A percentile compares a stretch with the other conserved stretches of the same genome.
These are phyloP conservation scores for Oryzias javanicus DNA, from an alignment of 2,113 vertebrate species.

Conservation along the genomic window DNA sequence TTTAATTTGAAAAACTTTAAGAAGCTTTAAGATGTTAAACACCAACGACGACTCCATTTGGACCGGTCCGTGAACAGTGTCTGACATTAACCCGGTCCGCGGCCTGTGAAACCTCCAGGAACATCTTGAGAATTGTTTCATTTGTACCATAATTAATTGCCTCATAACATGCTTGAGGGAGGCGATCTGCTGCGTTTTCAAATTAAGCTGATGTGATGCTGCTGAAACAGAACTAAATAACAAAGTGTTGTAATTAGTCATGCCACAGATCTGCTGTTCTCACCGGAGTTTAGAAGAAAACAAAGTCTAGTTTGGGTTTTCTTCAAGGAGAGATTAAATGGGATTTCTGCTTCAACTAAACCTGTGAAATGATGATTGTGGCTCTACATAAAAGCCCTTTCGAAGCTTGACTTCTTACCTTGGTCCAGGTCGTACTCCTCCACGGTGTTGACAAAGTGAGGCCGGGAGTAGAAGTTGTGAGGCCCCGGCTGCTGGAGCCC, in stretches of 20 bases:
- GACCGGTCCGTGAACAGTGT: too few relatives aligned
- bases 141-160: conserved; percentile 23
- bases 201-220: conserved; percentile 1
- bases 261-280: neutral
- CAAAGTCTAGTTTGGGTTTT: too few relatives aligned
- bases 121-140: conserved; percentile 9
- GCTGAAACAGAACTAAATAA: conserved; percentile 11
- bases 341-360: too few relatives aligned
- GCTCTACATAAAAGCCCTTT: too few relatives aligned
- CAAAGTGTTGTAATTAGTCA: conserved; percentile 10
- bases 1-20: too few relatives aligned
- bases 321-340: too few relatives aligned
- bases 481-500: conserved; percentile 96
- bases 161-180: conserved; percentile 5
- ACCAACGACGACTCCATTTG: too few relatives aligned
- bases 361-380: too few relatives aligned
- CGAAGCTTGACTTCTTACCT: conserved; percentile 75
- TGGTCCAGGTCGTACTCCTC: conserved; percentile 92
- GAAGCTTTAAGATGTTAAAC: too few relatives aligned
- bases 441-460: conserved; percentile 96
- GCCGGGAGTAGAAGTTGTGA: conserved; percentile 98
- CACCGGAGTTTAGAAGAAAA: too few relatives aligned
- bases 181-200: conserved; percentile 7
- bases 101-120: neutral
- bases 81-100: too few relatives aligned